Percentiles rank a stretch among this genome's conserved stretches.
These are phyloP conservation scores for Tolypeutes matacus DNA, from an alignment of 2,797 vertebrate genomes.

Conservation along the genomic window DNA sequence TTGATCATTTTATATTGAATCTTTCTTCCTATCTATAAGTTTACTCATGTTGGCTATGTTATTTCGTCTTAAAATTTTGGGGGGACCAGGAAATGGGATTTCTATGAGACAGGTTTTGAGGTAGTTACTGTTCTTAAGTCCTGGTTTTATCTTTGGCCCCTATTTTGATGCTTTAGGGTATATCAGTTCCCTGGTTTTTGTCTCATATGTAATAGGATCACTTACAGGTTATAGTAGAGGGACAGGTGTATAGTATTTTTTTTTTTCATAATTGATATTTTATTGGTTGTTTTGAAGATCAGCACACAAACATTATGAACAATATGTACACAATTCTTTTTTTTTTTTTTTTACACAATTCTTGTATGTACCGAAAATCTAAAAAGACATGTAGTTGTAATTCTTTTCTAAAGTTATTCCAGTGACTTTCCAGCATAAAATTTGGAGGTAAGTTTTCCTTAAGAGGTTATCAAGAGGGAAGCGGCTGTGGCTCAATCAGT, in stretches of 20 bases:
- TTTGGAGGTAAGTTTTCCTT: too few relatives aligned
- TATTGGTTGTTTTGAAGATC: too few relatives aligned
- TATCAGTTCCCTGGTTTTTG: neutral
- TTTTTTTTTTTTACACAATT: too few relatives aligned
- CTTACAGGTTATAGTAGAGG: neutral
- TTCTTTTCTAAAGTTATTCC: too few relatives aligned
- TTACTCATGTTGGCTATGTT: neutral
- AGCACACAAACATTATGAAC: too few relatives aligned
- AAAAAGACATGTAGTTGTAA: too few relatives aligned
- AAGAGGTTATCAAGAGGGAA: too few relatives aligned
- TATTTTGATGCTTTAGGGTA: neutral
- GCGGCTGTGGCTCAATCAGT: too few relatives aligned
- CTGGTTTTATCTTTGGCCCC: neutral
- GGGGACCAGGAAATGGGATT: neutral
- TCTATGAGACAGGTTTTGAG: neutral
- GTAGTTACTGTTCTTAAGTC: neutral
- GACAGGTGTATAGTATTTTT: neutral
- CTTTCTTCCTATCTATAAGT: neutral
- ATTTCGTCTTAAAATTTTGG: constrained; percentile 3
- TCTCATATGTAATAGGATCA: neutral
- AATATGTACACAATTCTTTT: too few relatives aligned
- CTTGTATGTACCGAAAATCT: too few relatives aligned
- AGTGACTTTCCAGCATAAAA: too few relatives aligned
- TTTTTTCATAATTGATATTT: too few relatives aligned
- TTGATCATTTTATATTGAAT: neutral